Base-by-base conservation (phyloP, 2,113 vertebrate genomes). In the Pteropus alecto region DNA sequence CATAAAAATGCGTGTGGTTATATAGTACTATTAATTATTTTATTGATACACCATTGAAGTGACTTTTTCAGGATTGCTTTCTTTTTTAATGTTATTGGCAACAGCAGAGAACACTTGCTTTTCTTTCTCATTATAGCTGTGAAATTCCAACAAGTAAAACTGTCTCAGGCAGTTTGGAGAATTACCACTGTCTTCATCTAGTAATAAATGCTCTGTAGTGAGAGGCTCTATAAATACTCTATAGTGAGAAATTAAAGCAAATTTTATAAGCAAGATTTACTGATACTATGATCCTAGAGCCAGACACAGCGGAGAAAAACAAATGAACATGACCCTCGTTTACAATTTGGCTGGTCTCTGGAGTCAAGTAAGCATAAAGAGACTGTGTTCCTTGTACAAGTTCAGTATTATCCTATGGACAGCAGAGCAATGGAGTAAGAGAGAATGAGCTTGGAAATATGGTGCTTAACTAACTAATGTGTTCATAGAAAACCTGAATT, bases 91-190 rank as follows among this genome's bases (percentile, higher is more conserved):
- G 48, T 91, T 96, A 84, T 56, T 97, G 58, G 82, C 22, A 90
- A 91, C 16, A 63, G 65, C 41, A 93, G 19, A 85, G 61, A 90
- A 96, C 61, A 12, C 56, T 89, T 97, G 93, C 58, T 95, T 94
- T 60, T 95, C 56, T 92, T 95, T 46, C 71, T 13, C 63, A 56
- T 78, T 93, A 91, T 78, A 92, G 84, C 65, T 85, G 51, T 97
- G 93, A 97, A 96, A 97, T 97, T 96, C 61, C 82, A 83, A 51
- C 77, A 46, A 95, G 71, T 94, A 96, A 95, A 93, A 93, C 67
- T 82, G 73, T 91, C 88, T 63, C 30, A 60, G 61, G 63, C 28
- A 88, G 46, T 93, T 88, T 85, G 60, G 33, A 95, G 58, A 94
- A 94, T 93, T 54, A 77, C 73, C 76, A 81, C 22, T 82, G 33